Percentiles rank a stretch among this genome's conserved stretches.
phyloP scores from a whole-genome alignment of 2,888 invertebrate genomes.

The Exocentrus adspersus region DNA sequence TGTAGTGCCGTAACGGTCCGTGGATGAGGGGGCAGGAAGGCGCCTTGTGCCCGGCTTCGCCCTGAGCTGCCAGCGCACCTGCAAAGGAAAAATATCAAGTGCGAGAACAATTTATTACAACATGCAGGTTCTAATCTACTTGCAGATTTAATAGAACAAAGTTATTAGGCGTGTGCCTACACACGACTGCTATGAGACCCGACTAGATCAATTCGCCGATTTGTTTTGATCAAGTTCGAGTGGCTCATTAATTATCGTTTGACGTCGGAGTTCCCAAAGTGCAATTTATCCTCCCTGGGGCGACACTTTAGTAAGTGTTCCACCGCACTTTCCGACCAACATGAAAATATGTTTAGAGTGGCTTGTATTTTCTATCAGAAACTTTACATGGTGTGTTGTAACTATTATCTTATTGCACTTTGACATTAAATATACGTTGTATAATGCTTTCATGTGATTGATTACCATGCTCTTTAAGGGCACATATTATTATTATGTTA shows the following conservation, averaged over 20 bases:
- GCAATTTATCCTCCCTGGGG: neutral
- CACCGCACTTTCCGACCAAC: neutral
- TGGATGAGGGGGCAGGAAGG: conserved; percentile 88
- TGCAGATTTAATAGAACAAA: no score
- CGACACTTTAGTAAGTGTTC: neutral
- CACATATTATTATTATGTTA: no score
- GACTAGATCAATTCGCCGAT: neutral
- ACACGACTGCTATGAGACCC: no score
- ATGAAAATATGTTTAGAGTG: neutral
- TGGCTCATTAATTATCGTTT: neutral
- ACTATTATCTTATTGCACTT: neutral
- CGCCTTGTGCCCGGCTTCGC: conserved; percentile 78
- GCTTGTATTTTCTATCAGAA: neutral
- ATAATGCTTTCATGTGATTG: neutral
- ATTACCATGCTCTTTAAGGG: neutral
- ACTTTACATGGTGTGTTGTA: neutral
- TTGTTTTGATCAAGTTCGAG: neutral
- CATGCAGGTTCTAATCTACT: no score
- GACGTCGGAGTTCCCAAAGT: neutral
- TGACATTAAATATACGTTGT: neutral
- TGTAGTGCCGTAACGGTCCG: conserved; percentile 89
- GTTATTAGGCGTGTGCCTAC: neutral
- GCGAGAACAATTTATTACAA: no score
- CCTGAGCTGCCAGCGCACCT: conserved; percentile 84
- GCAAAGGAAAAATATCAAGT: conserved; percentile 47